Base-by-base conservation (phyloP, 2,113 vertebrate genomes). In the Vidua macroura region DNA sequence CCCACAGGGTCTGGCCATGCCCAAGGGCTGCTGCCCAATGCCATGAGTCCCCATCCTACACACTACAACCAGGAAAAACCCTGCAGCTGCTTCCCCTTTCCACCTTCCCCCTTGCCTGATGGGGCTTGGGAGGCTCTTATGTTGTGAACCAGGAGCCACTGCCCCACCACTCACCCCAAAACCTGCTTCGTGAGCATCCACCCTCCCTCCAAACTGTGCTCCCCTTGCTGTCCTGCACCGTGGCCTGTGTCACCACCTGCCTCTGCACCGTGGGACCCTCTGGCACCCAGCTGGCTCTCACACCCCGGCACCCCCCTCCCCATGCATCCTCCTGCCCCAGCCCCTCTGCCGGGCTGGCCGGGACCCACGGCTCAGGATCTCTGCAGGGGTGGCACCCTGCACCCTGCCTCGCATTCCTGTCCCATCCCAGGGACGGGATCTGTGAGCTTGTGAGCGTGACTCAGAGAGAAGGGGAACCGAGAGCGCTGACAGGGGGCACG, bases 381-480 rank as follows among this genome's bases (percentile, higher is more conserved):
- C n/a, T 19, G n/a, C 28, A 2, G 67, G 53, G 63, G 5, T 21
- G 51, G 9, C 48, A 44, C 51, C 21, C 49, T 7, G 28, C 46
- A 21, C 33, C 15, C 51, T 37, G 37, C 56, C 48, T 9, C 10
- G 7, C 15, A 64, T 23, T 41, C 31, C 51, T 5, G 21, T 46
- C 56, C 37, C 80, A 39, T 56, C 25, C 63, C 64, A 20, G 28
- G 13, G 35, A 55, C 0, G 1, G 86, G 73, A 24, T 67, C 64
- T 9, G 35, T 3, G 56, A 31, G 81, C 66, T 62, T 53, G 73
- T 83, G 86, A 86, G 76, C 8, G 27, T 96, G 96, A 96, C 95
- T 95, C 96, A 96, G 95, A 86, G 81, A 52, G 0, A 91, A 95
- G 33, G 81, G 95, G 92, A 96, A 96, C 33, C 3, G 70, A 96